Evolutionary conservation across 1,140 invertebrate genomes (phyloP), one percentile per base, ranked within the genome.

Genomic region (Galleria mellonella): DNA sequence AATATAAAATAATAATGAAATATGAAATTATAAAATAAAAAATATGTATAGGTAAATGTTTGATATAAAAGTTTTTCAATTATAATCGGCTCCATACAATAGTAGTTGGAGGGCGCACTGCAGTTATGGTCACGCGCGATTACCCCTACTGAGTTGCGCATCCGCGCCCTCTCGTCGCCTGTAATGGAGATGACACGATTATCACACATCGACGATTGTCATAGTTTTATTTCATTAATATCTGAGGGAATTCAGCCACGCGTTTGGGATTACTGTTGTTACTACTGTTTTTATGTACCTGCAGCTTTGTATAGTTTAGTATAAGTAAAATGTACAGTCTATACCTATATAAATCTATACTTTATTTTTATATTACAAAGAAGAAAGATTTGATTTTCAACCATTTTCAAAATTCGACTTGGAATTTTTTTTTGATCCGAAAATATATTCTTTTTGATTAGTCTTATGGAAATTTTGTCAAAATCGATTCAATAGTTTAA

Each of bases 101-200:
- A 17, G 9, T 40, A 50, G 43, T 43, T n/a, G 9, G 17, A 30
- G 43, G 13, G 29, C 46, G 17, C 17, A 23, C 2, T 23, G 6
- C 17, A 23, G 17, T 23, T 23, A 23, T 49, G 52, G 36, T 50
- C 58, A 48, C 60, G 62, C 54, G 47, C 57, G 58, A 64, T 56
- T 52, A 53, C 53, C 55, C 47, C 47, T 8, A 6, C 17, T 23
- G 17, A 23, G 17, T 23, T 3, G 17, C 54, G 39, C 55, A 37
- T 55, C 47, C 32, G 37, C 40, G 47, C 52, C 40, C 40, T 47
- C 32, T 51, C 43, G 27, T 12, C 36, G 36, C 46, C 51, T 59
- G 54, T 51, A 51, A 48, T 51, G 43, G 59, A 35, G 51, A 64
- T 69, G 56, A 74, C 60, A 61, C 61, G 68, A 72, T 70, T 70